phyloP scores from a whole-genome alignment of 2,888 invertebrate species.

The Scaeva pyrastri region DNA sequence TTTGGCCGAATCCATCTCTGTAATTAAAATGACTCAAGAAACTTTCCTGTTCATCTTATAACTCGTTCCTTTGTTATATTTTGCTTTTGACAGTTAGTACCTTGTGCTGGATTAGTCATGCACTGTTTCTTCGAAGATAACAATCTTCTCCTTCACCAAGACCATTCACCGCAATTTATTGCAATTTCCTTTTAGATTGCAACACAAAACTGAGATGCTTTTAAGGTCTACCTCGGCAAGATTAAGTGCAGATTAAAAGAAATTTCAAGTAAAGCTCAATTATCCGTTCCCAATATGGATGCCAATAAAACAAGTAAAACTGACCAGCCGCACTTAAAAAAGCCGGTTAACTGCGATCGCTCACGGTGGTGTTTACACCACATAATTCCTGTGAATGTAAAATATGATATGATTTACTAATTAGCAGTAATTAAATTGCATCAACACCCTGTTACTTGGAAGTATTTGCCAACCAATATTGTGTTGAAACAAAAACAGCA shows the following conservation, averaged over 20 bases:
- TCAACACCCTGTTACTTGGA: conserved; percentile 38
- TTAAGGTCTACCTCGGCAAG: not conserved
- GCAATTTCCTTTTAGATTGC: conserved; percentile 19
- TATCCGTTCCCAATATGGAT: not conserved
- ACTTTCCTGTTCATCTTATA: too few species aligned
- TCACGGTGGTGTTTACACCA: not conserved
- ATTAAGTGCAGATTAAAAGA: conserved; percentile 15
- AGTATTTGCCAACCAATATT: conserved; percentile 40
- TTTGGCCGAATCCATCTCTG: too few species aligned
- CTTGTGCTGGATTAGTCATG: not conserved
- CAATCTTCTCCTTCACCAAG: not conserved
- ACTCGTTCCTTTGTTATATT: not conserved
- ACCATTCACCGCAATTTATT: conserved; percentile 16
- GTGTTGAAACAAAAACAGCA: conserved; percentile 11
- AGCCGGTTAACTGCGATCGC: not conserved
- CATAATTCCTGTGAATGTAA: conserved; percentile 23
- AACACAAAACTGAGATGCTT: not conserved
- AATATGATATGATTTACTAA: conserved; percentile 46
- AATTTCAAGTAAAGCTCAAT: not conserved
- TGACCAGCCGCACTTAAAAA: not conserved
- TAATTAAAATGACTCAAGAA: too few species aligned
- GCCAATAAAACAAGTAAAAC: not conserved
- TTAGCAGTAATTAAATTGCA: conserved; percentile 45
- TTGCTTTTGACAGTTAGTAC: not conserved
- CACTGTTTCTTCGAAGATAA: not conserved